Evolutionary conservation across 2,113 vertebrate genomes (phyloP), one percentile per base, ranked within the genome.

Genomic region (Mohoua ochrocephala): DNA sequence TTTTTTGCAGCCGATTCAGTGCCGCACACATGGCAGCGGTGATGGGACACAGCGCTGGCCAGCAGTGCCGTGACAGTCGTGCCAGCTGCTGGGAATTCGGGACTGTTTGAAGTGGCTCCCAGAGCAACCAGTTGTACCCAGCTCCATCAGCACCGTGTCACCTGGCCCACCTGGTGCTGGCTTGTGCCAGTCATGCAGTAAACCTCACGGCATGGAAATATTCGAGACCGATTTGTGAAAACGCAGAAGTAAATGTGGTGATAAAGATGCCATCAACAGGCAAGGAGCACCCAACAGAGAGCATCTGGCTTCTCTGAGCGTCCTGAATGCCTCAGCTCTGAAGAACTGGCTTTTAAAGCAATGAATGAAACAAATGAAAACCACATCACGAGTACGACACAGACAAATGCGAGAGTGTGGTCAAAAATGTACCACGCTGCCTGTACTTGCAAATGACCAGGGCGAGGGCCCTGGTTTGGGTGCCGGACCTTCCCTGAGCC

Each of bases 11-110:
- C 20, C 5, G 2, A 4, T n/a, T 37, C 2, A 1, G 31, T 16
- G 9, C 5, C 5, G 6, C 5, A 10, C 15, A 4, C 0, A 1
- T 0, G 10, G 35, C 54, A 27, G 30, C 0, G 1, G 57, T 24
- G 50, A 17, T 0, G 1, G 57, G 23, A 73, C 67, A 31, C 53
- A 12, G 64, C 0, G 3, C 33, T 39, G 69, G 41, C 15, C 17
- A 15, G 6, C 1, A 2, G 30, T 5, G 33, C 24, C 1, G 3
- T 7, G 64, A 33, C 0, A 11, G 10, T 9, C 47, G 13, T 15
- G 73, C 52, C 57, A 73, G 61, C 30, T 35, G 44, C 35, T 5
- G 1, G 44, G 35, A 26, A 47, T 21, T 35, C n/a, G 21, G 50
- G 3, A 0, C 28, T 28, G 19, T 14, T n/a, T 18, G 24, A 67